Evolutionary conservation across 2,888 invertebrate species (phyloP).

Genomic region (Desoria tigrina): DNA sequence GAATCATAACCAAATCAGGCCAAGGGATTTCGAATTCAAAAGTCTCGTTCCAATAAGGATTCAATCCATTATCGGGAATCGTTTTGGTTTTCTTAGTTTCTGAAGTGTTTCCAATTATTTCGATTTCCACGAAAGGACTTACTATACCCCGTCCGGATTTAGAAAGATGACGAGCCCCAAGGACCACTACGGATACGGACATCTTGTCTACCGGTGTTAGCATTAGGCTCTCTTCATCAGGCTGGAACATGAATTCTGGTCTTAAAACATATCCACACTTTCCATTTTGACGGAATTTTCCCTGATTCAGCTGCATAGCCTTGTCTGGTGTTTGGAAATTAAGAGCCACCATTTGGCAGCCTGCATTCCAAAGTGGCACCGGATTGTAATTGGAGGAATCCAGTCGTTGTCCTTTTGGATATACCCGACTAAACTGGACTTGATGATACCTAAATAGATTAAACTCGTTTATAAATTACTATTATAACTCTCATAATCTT

Average conservation of each 20-base stretch:
- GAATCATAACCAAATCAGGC: constrained; percentile 78
- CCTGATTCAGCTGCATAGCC: constrained; percentile 93
- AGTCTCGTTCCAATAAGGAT: constrained; percentile 87
- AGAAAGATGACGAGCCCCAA: constrained; percentile 85
- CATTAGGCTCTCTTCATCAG: constrained; percentile 26
- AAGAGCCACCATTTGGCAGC: constrained; percentile 94
- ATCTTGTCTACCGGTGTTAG: constrained; percentile 25
- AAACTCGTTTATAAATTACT: not conserved
- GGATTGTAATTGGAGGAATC: constrained; percentile 98
- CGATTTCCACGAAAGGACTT: constrained; percentile 89
- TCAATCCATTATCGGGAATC: constrained; percentile 91
- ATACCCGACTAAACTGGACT: constrained; percentile 87
- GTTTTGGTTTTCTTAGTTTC: constrained; percentile 81
- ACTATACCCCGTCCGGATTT: constrained; percentile 77
- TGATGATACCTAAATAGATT: too few relatives aligned
- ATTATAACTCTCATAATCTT: not conserved
- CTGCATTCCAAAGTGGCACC: constrained; percentile 89
- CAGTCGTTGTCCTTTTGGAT: constrained; percentile 83
- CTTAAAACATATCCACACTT: constrained; percentile 76
- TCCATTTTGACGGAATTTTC: constrained; percentile 89
- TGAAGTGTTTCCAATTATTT: constrained; percentile 75
- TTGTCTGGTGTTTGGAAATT: constrained; percentile 96
- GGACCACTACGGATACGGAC: constrained; percentile 60
- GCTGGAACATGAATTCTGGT: constrained; percentile 80
- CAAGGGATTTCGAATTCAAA: constrained; percentile 79